phyloP scores from a whole-genome alignment of 2,888 invertebrate genomes.

The Sinodicranocentrus sp. region DNA sequence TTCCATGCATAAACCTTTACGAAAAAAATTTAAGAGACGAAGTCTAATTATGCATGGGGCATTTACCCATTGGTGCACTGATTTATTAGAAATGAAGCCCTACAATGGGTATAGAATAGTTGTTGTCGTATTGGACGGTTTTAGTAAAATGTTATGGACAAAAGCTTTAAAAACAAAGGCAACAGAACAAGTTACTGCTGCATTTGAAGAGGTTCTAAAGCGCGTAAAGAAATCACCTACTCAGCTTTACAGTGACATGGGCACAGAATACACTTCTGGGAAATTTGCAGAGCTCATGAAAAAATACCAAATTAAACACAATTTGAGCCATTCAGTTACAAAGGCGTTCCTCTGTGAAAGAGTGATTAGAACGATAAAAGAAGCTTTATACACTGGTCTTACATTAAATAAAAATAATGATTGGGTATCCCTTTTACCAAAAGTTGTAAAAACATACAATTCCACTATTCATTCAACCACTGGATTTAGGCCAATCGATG shows the following conservation, averaged over 20 bases:
- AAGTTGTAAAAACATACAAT: neutral
- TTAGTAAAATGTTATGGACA: neutral
- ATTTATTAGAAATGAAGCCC: too few species aligned
- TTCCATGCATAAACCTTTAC: neutral
- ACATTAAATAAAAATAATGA: neutral
- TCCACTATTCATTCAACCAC: neutral
- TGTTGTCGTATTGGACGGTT: neutral
- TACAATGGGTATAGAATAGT: neutral
- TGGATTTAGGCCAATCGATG: neutral
- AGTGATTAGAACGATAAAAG: neutral
- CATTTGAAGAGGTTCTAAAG: neutral
- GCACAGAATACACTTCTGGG: neutral
- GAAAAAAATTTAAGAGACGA: neutral
- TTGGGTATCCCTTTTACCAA: neutral
- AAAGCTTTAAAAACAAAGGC: neutral
- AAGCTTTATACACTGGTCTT: neutral
- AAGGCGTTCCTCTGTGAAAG: neutral
- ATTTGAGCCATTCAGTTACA: too few species aligned
- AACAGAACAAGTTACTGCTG: neutral
- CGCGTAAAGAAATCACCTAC: neutral
- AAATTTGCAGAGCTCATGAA: neutral
- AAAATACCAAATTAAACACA: neutral
- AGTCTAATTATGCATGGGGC: too few species aligned
- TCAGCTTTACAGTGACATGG: neutral
- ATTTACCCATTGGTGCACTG: too few species aligned